Conservation (phyloP, 2,797 vertebrate species). For the Meda fulgida region DNA sequence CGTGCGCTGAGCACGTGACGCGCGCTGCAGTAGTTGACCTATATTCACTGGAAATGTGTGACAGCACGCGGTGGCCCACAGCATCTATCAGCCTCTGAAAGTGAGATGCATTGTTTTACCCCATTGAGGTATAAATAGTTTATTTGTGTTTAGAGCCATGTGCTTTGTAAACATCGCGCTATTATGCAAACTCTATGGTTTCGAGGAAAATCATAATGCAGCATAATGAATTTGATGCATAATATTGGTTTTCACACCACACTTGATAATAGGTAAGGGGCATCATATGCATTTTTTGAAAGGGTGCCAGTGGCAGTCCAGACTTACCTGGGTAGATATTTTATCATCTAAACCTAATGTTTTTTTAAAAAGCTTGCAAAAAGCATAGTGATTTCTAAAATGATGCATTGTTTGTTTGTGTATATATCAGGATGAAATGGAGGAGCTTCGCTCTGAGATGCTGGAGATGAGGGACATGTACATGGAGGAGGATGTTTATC, state of each 20-base stretch:
- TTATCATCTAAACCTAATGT: neutral
- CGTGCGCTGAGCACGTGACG: conserved; percentile 58
- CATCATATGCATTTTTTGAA: neutral
- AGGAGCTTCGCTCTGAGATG: conserved; percentile 97
- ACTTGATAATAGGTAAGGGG: neutral
- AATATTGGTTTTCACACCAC: neutral
- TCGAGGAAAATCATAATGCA: neutral
- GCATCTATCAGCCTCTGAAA: conserved; percentile 27
- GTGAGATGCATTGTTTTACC: neutral
- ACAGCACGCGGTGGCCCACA: conserved; percentile 50
- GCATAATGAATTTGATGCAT: neutral
- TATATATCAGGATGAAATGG: conserved; percentile 89
- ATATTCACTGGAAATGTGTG: conserved; percentile 59
- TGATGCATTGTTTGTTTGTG: neutral
- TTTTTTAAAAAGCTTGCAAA: neutral
- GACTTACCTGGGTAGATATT: neutral
- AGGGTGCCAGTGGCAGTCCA: neutral
- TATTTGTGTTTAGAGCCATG: conserved; percentile 38
- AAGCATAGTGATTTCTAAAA: neutral
- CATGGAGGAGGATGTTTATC: conserved; percentile 98
- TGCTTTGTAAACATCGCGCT: conserved; percentile 17
- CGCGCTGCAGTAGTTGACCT: conserved; percentile 66
- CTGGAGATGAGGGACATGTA: conserved; percentile 99
- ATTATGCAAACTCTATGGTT: conserved; percentile 30
- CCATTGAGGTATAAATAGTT: conserved; percentile 54